Base-by-base conservation (phyloP, 1,140 invertebrate genomes). In the Micrasema longulum region DNA sequence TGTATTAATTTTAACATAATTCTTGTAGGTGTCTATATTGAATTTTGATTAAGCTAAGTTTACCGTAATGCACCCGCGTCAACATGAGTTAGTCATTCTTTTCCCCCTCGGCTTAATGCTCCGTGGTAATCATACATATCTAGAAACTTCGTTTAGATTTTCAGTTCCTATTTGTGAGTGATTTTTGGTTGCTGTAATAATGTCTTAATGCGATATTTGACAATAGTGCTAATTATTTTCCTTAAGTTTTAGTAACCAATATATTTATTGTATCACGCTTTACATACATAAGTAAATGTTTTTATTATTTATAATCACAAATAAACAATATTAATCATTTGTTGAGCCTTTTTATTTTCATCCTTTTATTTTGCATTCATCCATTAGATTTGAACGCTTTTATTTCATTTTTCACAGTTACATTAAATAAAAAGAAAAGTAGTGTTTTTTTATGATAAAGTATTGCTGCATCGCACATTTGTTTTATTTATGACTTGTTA, bases 321-420 rank as follows among this genome's bases (percentile, higher is more conserved):
- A 75, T 75, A 75, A 75, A 75, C 48, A 47, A 70, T 68, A 74
- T 71, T 57, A 63, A 50, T 66, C 50, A 23, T 71, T 48, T 63
- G 38, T 45, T 57, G 20, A 57, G 73, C 66, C 65, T 75, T 75
- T 75, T 75, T 83, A 53, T 72, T 72, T 75, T 63, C 43, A 35
- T 63, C 60, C 60, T 63, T 60, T 60, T 63, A 31, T 63, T 60
- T 63, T 63, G 67, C 48, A 53, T 70, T 63, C 41, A 47, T 38
- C 60, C n/a, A 36, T 74, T 68, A 84, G 20, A 65, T 70, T 70
- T 43, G 12, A n/a, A 35, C 23, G 22, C 41, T 47, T 66, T 52
- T 52, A 31, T 35, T 64, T 22, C n/a, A 20, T 64, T 64, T 45
- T 43, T 22, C 10, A 23, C 43, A 31, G 2, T 31, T 31, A 31